Base-by-base conservation (phyloP, 2,797 vertebrate genomes). In the Coreius guichenoti region DNA sequence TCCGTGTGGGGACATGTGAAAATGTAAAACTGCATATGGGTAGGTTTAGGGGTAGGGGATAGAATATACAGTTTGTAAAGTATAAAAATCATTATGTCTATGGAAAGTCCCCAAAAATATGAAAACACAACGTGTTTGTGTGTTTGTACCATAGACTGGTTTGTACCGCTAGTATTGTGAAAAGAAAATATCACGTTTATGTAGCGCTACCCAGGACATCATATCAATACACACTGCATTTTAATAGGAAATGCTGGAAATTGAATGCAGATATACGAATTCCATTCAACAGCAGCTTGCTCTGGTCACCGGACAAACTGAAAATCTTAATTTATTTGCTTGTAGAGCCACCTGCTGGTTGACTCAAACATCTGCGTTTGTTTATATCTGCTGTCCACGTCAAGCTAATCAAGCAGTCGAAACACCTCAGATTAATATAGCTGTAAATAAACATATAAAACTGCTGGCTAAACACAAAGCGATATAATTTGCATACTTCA, bases 291-390 rank as follows among this genome's bases (percentile, higher is more conserved):
- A 43, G 21, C 5, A n/a, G 72, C 29, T 74, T 36, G 19, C 51
- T 23, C 51, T 26, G 11, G 21, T 58, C 13, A 8, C 12, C 51
- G 8, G 13, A n/a, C 13, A 58, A 23, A 1, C 8, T 1, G 7
- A 17, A 58, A 43, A 61, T 61, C 36, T 43, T 39, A 0, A 80
- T 47, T 63, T 39, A 67, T 83, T 65, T 13, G 43, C n/a, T 47
- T 54, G 39, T 68, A 76, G 72, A 61, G 82, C 16, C 82, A 68
- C 47, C 39, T 76, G 39, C 29, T 39, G 82, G 72, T 54, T n/a
- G 39, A 26, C 9, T 26, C 8, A 1, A 77, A 11, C 8, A 36
- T 36, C 29, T 12, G 0, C 5, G 12, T 75, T 29, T 43, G 26
- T 47, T 61, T n/a, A 14, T 43, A 43, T 43, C 13, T 3, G n/a